These are phyloP conservation scores for Apamea epomidion DNA, from an alignment of 2,888 invertebrate species.

Conservation along the genomic window DNA sequence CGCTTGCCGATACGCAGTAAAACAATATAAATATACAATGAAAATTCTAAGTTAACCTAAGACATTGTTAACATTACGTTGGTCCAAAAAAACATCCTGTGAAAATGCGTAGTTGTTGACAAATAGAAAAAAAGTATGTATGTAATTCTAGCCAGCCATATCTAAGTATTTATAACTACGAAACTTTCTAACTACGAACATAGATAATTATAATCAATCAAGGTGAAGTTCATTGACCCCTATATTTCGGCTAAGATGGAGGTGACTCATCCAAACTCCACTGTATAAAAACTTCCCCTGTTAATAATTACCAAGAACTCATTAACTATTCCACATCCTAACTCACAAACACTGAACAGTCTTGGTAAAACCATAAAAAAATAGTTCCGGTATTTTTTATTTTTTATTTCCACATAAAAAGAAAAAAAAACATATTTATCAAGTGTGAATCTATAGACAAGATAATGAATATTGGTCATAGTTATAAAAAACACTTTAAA, in stretches of 20 bases:
- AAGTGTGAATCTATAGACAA: slow-evolving; percentile 14
- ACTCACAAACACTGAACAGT: background rate
- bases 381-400: background rate
- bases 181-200: background rate
- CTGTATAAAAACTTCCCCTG: slow-evolving; percentile 10
- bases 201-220: slow-evolving; percentile 1
- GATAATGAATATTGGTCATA: slow-evolving; percentile 31
- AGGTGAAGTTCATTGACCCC: slow-evolving; percentile 20
- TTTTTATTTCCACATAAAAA: slow-evolving; percentile 4
- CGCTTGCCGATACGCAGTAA: background rate
- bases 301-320: slow-evolving; percentile 14
- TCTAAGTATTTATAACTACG: background rate
- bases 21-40: too few relatives aligned
- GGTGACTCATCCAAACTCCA: slow-evolving; percentile 23
- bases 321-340: background rate
- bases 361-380: slow-evolving; percentile 22
- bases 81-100: background rate
- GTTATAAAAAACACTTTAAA: slow-evolving; percentile 44
- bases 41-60: too few relatives aligned
- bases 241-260: background rate
- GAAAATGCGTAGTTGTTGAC: background rate
- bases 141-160: background rate
- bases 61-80: background rate
- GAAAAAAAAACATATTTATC: slow-evolving; percentile 16
- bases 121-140: accelerated